These are phyloP conservation scores for Yponomeuta evonymella DNA, from an alignment of 2,888 invertebrate genomes.

Conservation along the genomic window DNA sequence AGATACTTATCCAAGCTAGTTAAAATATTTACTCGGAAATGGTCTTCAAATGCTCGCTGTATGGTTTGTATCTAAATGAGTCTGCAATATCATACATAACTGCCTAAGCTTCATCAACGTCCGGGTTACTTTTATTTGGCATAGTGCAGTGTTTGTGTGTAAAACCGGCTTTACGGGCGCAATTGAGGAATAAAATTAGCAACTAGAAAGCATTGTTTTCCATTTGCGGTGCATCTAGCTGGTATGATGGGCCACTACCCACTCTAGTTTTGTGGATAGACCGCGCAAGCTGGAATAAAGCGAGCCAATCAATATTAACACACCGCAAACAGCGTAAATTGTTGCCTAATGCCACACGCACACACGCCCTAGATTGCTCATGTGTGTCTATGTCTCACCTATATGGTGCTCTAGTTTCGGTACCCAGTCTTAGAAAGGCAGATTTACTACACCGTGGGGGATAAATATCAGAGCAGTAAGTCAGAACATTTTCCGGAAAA, in stretches of 20 bases:
- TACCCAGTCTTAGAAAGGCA: neutral
- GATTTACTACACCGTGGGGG: neutral
- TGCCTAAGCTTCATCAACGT: no score
- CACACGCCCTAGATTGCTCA: constrained; percentile 33
- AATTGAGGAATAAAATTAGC: neutral
- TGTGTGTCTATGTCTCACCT: constrained; percentile 16
- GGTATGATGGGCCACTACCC: constrained; percentile 31
- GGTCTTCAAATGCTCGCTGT: no score
- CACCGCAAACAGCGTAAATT: constrained; percentile 77
- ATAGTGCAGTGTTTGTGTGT: no score
- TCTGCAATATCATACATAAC: no score
- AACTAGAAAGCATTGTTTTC: neutral
- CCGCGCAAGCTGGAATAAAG: constrained; percentile 73
- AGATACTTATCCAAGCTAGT: no score
- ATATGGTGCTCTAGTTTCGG: constrained; percentile 30
- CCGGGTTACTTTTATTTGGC: neutral
- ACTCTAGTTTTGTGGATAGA: constrained; percentile 58
- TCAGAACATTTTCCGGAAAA: no score
- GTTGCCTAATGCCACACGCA: constrained; percentile 74
- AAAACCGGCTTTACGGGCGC: no score
- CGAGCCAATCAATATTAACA: constrained; percentile 77
- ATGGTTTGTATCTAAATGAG: no score
- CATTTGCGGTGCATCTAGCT: constrained; percentile 20
- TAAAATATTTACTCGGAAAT: no score
- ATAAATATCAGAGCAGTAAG: no score